Evolutionary conservation across 2,797 vertebrate genomes (phyloP), one percentile per base, ranked within the genome.

Genomic region (Monodelphis domestica): DNA sequence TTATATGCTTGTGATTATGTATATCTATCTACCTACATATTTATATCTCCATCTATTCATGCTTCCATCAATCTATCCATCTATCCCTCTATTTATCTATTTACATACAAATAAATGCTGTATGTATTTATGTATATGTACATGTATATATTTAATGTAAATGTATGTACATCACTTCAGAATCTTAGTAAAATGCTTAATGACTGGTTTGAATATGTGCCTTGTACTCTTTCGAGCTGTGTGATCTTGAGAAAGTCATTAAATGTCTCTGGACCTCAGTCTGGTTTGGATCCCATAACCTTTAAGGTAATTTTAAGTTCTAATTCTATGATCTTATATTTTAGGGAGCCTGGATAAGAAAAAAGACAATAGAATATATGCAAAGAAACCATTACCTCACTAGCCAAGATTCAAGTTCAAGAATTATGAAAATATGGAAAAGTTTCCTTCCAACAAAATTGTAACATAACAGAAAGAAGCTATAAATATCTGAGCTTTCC

Each of bases 381-480:
- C 54, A 63, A 93, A 12, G 7, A 57, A 56, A 57, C 53, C 4
- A 38, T 70, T 15, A 50, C 53, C 21, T 63, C 56, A 21, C 88
- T 90, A 95, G n/a, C 10, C 89, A 54, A 90, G 63, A 52, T 50
- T 56, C 63, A n/a, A n/a, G 9, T 90, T 89, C 15, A 90, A 29
- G 94, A 94, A 54, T 14, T 78, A 21, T 6, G 26, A 88, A 14
- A 26, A 92, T 3, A 2, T 59, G 53, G 63, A 10, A 4, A 89
- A 3, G 4, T 92, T 89, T 91, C 30, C 55, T 89, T 93, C 28
- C 15, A 84, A 38, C 24, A 91, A 91, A 92, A 17, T 87, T 89
- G 52, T 51, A 45, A 84, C 53, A 54, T 4, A 70, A 59, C 10
- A 92, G 30, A 90, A 30, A 91, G 0, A 84, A 92, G 56, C 1